Conservation (phyloP, 1,140 invertebrate genomes). For the Hyposmocoma kahamanoa region DNA sequence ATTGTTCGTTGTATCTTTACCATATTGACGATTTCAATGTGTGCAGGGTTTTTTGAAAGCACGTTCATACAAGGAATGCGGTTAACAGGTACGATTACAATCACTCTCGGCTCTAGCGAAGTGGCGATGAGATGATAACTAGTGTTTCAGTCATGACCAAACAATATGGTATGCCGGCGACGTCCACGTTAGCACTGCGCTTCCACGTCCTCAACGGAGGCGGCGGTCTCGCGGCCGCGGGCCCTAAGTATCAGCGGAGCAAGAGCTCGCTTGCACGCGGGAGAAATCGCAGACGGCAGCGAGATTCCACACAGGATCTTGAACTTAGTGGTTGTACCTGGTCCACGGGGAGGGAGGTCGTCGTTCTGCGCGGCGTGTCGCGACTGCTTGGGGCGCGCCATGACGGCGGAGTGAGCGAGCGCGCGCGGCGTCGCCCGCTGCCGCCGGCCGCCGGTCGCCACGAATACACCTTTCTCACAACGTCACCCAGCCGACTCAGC, state of each 20-base stretch:
- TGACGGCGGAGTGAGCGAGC: constrained; percentile 52
- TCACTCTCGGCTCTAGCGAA: no score
- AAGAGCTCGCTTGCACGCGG: neutral
- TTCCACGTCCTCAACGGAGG: constrained; percentile 7
- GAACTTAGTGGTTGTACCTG: constrained; percentile 38
- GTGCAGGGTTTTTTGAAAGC: no score
- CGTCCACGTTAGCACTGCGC: constrained; percentile 11
- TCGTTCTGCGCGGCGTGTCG: constrained; percentile 50
- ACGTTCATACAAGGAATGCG: no score
- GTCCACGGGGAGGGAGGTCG: constrained; percentile 61
- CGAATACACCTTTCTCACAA: constrained; percentile 14
- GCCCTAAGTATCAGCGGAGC: neutral
- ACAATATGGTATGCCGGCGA: neutral
- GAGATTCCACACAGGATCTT: constrained; percentile 4
- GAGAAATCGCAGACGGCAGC: neutral
- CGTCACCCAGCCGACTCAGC: constrained; percentile 30
- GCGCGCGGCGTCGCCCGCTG: constrained; percentile 8
- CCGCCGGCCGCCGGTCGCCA: constrained; percentile 15
- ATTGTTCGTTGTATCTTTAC: no score
- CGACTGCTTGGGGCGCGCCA: constrained; percentile 60
- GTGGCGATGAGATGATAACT: no score
- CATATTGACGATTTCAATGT: no score
- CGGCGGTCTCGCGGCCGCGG: neutral
- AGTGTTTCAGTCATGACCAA: neutral
- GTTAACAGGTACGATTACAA: no score